These are phyloP conservation scores for Girardinus metallicus DNA, from an alignment of 2,797 vertebrate genomes.

Conservation along the genomic window DNA sequence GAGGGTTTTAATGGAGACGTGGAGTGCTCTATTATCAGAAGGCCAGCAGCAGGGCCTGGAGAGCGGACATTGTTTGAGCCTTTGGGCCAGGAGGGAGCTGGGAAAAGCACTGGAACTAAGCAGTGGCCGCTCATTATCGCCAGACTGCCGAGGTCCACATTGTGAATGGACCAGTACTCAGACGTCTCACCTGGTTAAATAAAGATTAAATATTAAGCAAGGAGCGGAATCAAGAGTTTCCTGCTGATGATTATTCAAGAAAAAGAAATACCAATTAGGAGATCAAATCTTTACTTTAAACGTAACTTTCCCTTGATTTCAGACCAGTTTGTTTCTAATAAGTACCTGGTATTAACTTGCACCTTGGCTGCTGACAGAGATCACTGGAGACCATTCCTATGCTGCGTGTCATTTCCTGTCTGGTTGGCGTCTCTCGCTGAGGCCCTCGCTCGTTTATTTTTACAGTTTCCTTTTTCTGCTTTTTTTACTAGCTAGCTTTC, in stretches of 20 bases:
- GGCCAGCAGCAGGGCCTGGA: slow-evolving; percentile 66
- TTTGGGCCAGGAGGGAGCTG: slow-evolving; percentile 64
- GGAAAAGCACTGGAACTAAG: slow-evolving; percentile 70
- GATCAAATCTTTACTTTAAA: slow-evolving; percentile 25
- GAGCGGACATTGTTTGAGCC: slow-evolving; percentile 79
- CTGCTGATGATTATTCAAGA: slow-evolving; percentile 63
- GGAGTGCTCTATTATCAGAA: slow-evolving; percentile 76
- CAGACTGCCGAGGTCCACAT: slow-evolving; percentile 29
- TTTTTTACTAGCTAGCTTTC: slow-evolving; percentile 77
- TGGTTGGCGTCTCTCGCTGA: slow-evolving; percentile 72
- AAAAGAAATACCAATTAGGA: slow-evolving; percentile 32
- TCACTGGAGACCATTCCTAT: slow-evolving; percentile 78
- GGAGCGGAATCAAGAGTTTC: slow-evolving; percentile 79
- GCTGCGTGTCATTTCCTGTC: slow-evolving; percentile 85
- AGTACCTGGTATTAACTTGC: slow-evolving; percentile 48
- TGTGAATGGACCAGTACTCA: neutral
- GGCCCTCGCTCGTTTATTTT: slow-evolving; percentile 84
- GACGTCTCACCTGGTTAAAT: neutral
- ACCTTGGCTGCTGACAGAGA: slow-evolving; percentile 61
- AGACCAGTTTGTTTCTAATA: slow-evolving; percentile 25
- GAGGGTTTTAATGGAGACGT: slow-evolving; percentile 76
- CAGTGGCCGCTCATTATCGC: slow-evolving; percentile 78
- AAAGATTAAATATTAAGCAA: neutral
- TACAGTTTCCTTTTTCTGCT: slow-evolving; percentile 83
- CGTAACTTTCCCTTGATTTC: slow-evolving; percentile 21